Evolutionary conservation across 2,113 vertebrate species (phyloP).

Genomic region (Mastomys coucha): DNA sequence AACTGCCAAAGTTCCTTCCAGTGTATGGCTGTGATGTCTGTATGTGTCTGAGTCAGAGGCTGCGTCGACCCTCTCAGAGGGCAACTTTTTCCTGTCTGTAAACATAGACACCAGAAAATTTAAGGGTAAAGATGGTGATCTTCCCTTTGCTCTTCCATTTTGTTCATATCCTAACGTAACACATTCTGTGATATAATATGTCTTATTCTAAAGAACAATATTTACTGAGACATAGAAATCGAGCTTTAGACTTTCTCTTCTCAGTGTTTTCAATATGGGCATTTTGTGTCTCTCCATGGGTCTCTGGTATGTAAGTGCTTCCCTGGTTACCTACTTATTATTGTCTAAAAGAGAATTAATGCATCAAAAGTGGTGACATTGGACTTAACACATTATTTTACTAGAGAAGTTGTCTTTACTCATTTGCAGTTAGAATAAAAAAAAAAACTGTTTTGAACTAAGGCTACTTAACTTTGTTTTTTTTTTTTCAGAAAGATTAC

Average conservation of each 20-base stretch:
- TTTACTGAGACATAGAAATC: neutral
- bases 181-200: neutral
- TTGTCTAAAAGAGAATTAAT: neutral
- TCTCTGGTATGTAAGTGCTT: neutral
- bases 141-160: neutral
- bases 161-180: too few relatives aligned
- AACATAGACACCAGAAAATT: too few relatives aligned
- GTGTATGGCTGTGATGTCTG: too few relatives aligned
- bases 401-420: neutral
- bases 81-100: too few relatives aligned
- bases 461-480: neutral
- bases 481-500: conserved; percentile 11
- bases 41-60: too few relatives aligned
- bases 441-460: conserved; percentile 30
- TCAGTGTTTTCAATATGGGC: neutral
- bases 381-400: neutral
- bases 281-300: neutral
- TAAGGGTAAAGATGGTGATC: neutral
- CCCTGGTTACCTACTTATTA: neutral
- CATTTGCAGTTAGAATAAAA: neutral
- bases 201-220: neutral
- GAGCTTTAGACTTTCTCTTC: neutral
- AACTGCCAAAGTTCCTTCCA: too few relatives aligned
- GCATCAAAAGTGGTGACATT: neutral
- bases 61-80: too few relatives aligned